These are phyloP conservation scores for Mixornis gularis DNA, from an alignment of 2,113 vertebrate genomes.

Conservation along the genomic window DNA sequence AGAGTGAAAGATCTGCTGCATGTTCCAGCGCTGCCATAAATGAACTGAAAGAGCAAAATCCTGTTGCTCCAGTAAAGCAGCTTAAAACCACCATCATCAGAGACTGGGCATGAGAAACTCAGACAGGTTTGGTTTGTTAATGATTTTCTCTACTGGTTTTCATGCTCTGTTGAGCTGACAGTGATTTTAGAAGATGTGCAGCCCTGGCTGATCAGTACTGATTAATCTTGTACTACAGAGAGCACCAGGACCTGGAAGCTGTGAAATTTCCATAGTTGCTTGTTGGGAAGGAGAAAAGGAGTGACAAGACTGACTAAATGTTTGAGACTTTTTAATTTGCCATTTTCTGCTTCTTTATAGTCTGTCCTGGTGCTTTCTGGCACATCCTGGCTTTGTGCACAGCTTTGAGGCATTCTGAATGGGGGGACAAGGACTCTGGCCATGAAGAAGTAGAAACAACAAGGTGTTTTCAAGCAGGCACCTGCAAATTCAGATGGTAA, in stretches of 20 bases:
- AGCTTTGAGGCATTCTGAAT: not conserved
- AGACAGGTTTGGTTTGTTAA: not conserved
- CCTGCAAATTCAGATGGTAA: not conserved
- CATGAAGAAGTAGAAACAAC: not conserved
- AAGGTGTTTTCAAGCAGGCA: not conserved
- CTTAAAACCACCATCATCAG: not conserved
- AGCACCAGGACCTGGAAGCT: not conserved
- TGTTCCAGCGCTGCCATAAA: rapidly evolving
- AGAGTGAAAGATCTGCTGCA: not conserved
- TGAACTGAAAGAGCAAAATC: not conserved
- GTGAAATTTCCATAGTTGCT: not conserved
- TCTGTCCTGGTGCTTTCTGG: not conserved
- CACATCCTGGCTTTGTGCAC: not conserved
- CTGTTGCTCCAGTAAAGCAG: not conserved
- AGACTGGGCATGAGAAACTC: not conserved
- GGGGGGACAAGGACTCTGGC: not conserved
- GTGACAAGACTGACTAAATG: not conserved
- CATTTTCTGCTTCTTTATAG: not conserved
- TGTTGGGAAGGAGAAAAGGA: not conserved
- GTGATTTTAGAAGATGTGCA: slow-evolving; percentile 18
- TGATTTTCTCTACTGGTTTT: slow-evolving; percentile 41
- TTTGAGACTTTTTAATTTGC: not conserved
- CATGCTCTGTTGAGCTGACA: slow-evolving; percentile 27
- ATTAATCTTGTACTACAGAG: slow-evolving; percentile 35
- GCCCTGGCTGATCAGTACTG: not conserved